Percentiles rank a stretch among this genome's conserved stretches.
phyloP scores from a whole-genome alignment of 1,140 invertebrate genomes.

The Anastrepha ludens region DNA sequence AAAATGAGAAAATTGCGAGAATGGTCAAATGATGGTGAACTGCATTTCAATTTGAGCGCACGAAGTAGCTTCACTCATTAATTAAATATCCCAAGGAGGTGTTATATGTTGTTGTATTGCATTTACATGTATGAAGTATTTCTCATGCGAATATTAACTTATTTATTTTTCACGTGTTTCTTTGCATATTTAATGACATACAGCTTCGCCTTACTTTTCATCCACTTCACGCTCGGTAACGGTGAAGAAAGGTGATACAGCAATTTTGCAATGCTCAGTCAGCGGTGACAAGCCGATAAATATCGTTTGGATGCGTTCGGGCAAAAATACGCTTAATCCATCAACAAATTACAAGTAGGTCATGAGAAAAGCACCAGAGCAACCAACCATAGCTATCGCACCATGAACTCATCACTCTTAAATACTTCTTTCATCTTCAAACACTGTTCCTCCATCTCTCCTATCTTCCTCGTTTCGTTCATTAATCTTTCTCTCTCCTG shows the following conservation, averaged over 20 bases:
- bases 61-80: background rate
- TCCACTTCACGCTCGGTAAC: constrained; percentile 81
- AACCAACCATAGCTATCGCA: background rate
- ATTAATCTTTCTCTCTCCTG: constrained; percentile 18
- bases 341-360: constrained; percentile 81
- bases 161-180: background rate
- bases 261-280: constrained; percentile 84
- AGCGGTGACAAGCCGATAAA: constrained; percentile 89
- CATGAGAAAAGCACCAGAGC: background rate
- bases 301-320: constrained; percentile 83
- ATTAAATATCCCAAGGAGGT: background rate
- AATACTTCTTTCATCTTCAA: constrained; percentile 11
- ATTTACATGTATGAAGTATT: background rate
- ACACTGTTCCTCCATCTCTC: background rate
- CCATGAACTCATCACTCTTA: constrained; percentile 28
- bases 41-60: background rate
- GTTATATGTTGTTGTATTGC: background rate
- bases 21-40: too few relatives aligned
- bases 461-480: background rate
- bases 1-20: too few relatives aligned
- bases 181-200: constrained; percentile 37
- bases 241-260: constrained; percentile 84
- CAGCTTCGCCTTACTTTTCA: constrained; percentile 84
- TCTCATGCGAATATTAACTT: background rate
- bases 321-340: constrained; percentile 81